These are phyloP conservation scores for Archips crataeganus DNA, from an alignment of 2,888 invertebrate species.

Conservation along the genomic window DNA sequence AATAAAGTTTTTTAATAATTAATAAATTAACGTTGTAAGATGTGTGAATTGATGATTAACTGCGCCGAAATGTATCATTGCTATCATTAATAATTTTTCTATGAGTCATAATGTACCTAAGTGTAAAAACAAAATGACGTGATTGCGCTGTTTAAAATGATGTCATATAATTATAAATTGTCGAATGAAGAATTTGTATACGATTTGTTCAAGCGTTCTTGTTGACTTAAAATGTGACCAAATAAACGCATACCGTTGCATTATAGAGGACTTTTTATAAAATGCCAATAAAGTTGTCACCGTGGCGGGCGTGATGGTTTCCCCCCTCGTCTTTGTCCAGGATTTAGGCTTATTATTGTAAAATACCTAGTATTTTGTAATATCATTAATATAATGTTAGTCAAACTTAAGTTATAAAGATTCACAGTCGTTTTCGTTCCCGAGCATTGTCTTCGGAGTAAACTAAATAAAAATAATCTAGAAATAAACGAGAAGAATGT, in stretches of 20 bases:
- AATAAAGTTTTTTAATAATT: not conserved
- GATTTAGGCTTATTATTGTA: constrained; percentile 30
- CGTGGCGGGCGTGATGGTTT: not conserved
- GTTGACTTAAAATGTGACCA: too few relatives aligned
- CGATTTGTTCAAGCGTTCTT: too few relatives aligned
- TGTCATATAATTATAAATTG: too few relatives aligned
- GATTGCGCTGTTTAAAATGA: not conserved
- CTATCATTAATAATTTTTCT: not conserved
- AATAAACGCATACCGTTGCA: too few relatives aligned
- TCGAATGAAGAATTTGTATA: too few relatives aligned
- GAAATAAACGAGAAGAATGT: constrained; percentile 46
- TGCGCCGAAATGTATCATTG: not conserved
- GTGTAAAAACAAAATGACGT: not conserved
- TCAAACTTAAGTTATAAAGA: constrained; percentile 30
- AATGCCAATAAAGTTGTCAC: too few relatives aligned
- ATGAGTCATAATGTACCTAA: not conserved
- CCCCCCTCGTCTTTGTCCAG: constrained; percentile 28
- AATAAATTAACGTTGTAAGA: not conserved
- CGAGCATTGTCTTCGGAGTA: constrained; percentile 18
- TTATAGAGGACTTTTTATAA: too few relatives aligned
- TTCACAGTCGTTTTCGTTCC: constrained; percentile 32
- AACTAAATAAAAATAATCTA: constrained; percentile 34
- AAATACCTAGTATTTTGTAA: constrained; percentile 38
- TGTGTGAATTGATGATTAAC: not conserved
- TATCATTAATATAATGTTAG: constrained; percentile 30